Evolutionary conservation across 2,797 vertebrate species (phyloP).

Genomic region (Gallinago solitaria): DNA sequence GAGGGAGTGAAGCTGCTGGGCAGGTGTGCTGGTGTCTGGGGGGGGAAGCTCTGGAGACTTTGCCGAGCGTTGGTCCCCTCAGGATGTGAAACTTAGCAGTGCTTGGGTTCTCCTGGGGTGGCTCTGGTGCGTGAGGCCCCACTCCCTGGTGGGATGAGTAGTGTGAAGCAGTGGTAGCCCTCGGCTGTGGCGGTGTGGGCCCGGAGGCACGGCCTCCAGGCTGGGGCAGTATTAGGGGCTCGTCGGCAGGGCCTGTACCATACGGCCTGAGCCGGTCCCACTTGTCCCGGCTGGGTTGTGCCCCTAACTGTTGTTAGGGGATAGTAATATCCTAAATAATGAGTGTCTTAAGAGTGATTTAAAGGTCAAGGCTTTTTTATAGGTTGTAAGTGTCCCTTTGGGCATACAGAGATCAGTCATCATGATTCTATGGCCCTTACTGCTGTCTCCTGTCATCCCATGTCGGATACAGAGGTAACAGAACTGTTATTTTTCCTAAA

Average conservation of each 20-base stretch:
- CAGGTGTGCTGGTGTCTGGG: accelerated
- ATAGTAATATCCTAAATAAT: accelerated
- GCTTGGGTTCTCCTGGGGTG: accelerated
- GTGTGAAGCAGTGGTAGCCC: accelerated
- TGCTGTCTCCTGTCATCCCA: neutral
- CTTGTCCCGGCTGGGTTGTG: neutral
- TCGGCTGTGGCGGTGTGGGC: neutral
- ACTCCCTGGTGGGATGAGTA: accelerated
- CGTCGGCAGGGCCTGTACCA: accelerated
- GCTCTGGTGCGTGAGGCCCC: accelerated
- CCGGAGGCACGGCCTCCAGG: accelerated
- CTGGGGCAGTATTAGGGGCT: accelerated
- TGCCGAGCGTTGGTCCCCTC: accelerated
- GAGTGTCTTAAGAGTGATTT: too few species aligned
- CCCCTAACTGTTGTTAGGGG: accelerated
- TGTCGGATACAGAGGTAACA: neutral
- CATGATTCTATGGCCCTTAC: accelerated
- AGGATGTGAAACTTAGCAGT: accelerated
- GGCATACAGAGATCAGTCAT: accelerated
- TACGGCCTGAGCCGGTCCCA: accelerated
- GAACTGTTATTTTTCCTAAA: accelerated
- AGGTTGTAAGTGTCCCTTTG: accelerated
- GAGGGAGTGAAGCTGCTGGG: neutral
- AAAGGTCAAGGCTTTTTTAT: accelerated
- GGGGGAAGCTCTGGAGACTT: accelerated